A percentile compares a stretch with the other conserved stretches of the same genome.
Conservation (phyloP, 35 echinoderm and acorn worm species). For the Nesometra sesokonis region DNA sequence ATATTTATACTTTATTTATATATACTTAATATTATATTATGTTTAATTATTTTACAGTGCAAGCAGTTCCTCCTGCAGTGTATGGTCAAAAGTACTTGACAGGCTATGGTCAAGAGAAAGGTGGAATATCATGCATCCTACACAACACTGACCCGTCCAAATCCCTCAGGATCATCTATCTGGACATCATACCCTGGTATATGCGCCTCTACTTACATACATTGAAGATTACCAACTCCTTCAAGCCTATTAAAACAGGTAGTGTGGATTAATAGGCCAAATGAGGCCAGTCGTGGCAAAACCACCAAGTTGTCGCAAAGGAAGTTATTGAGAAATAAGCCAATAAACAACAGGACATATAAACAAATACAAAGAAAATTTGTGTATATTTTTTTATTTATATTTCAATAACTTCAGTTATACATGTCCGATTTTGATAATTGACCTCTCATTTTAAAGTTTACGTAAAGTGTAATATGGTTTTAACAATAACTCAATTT, state of each 20-base stretch:
- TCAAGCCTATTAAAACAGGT: conserved; percentile 58
- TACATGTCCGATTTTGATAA: no score
- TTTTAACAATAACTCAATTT: no score
- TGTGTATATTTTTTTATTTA: no score
- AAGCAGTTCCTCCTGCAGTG: conserved; percentile 45
- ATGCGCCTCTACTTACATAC: conserved; percentile 81
- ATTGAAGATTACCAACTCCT: conserved; percentile 43
- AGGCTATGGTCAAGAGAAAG: conserved; percentile 81
- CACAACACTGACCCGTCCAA: conserved; percentile 49
- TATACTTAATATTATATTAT: neutral
- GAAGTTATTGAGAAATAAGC: no score
- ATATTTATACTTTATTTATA: neutral
- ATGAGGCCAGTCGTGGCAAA: no score
- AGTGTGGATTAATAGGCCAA: no score
- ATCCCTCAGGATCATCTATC: conserved; percentile 45
- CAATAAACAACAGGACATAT: no score
- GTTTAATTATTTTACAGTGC: neutral
- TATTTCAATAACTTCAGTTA: no score
- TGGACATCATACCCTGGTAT: conserved; percentile 84
- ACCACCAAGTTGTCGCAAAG: no score
- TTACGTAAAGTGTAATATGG: no score
- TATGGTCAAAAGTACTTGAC: conserved; percentile 55
- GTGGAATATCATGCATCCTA: conserved; percentile 57
- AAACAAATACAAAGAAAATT: no score
- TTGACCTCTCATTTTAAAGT: no score